Conservation (phyloP, 2,797 vertebrate species). For the Benthosema pterotum region DNA sequence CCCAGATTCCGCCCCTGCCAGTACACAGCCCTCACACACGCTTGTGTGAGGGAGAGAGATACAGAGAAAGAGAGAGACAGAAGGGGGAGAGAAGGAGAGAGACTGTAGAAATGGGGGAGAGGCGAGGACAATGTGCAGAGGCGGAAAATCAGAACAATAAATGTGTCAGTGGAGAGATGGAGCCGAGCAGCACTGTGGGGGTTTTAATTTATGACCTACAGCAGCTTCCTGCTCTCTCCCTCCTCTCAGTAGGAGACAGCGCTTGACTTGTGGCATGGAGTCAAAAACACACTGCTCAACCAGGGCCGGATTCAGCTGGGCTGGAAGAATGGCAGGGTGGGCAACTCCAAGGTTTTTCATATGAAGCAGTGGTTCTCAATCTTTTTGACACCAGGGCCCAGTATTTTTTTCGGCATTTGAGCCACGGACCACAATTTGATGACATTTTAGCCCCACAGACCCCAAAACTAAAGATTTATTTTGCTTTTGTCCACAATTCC, state of each 20-base stretch:
- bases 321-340: no score
- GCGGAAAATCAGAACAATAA: constrained; percentile 60
- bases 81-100: constrained; percentile 38
- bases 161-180: constrained; percentile 63
- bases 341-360: no score
- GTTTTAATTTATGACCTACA: constrained; percentile 60
- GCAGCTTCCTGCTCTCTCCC: constrained; percentile 61
- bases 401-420: no score
- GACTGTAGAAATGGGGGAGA: constrained; percentile 42
- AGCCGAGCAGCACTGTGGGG: constrained; percentile 41
- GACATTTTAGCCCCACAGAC: no score
- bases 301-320: no score
- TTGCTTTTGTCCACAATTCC: no score
- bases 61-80: constrained; percentile 30
- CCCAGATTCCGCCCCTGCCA: no score
- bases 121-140: constrained; percentile 38
- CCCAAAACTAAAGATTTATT: no score
- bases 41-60: neutral
- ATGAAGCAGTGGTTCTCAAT: no score
- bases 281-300: constrained; percentile 68
- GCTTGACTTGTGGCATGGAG: constrained; percentile 51
- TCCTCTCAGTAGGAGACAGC: constrained; percentile 36
- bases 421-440: no score
- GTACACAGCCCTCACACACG: constrained; percentile 4
- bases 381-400: no score